Conservation (phyloP, 2,797 vertebrate species). For the Sebastes diploproa region DNA sequence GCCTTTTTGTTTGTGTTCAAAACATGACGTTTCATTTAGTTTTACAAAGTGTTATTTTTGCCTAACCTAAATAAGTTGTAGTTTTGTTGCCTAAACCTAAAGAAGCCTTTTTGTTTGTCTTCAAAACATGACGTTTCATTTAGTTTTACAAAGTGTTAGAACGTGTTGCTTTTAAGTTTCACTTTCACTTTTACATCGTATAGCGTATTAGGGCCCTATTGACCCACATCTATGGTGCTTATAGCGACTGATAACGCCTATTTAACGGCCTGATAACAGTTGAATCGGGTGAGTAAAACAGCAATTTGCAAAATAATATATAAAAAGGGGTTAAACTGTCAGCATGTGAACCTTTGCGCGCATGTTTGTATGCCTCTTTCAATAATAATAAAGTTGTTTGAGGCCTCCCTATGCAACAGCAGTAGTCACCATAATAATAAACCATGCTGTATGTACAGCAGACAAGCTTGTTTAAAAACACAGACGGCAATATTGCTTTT, state of each 20-base stretch:
- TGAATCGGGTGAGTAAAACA: neutral
- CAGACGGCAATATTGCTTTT: neutral
- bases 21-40: too few species aligned
- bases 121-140: too few species aligned
- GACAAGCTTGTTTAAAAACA: neutral
- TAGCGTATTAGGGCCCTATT: too few species aligned
- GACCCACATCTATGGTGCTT: neutral
- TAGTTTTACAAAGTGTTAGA: neutral
- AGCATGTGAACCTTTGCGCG: neutral
- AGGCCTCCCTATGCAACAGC: neutral
- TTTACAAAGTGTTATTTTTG: too few species aligned
- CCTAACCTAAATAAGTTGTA: too few species aligned
- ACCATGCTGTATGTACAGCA: neutral
- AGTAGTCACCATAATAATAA: neutral
- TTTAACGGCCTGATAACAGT: neutral
- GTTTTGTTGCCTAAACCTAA: too few species aligned
- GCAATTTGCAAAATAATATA: neutral
- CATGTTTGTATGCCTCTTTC: neutral
- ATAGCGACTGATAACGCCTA: neutral
- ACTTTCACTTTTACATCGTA: too few species aligned
- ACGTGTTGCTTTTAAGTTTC: too few species aligned
- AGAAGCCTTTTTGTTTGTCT: too few species aligned
- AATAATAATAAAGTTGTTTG: neutral
- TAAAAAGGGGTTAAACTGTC: neutral
- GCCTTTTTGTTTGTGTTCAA: too few species aligned